These are phyloP conservation scores for Drosophila lowei DNA, from an alignment of 1,140 invertebrate genomes.

Conservation along the genomic window DNA sequence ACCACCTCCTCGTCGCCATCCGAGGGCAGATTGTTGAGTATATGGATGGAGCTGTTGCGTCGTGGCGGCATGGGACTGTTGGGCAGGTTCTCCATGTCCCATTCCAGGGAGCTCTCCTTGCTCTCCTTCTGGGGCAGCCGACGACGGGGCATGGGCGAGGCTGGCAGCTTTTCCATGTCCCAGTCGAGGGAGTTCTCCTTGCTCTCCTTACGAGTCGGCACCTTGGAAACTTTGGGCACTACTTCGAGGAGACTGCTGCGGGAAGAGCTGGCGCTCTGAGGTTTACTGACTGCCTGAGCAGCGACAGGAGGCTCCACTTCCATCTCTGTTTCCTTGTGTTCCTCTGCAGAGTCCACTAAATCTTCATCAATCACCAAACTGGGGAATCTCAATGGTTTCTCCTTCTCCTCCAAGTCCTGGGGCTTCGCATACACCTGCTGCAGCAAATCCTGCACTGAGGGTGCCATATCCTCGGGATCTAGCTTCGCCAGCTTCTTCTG, in stretches of 20 bases:
- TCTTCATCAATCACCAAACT: conserved; percentile 40
- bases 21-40: conserved; percentile 61
- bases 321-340: not conserved
- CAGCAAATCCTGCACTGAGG: conserved; percentile 75
- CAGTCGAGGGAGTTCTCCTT: conserved; percentile 74
- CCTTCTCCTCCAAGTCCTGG: not conserved
- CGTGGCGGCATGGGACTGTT: conserved; percentile 71
- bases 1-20: conserved; percentile 46
- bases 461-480: conserved; percentile 68
- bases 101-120: conserved; percentile 74
- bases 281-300: too few relatives aligned
- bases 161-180: conserved; percentile 78
- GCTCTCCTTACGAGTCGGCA: conserved; percentile 19
- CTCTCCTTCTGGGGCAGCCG: conserved; percentile 22
- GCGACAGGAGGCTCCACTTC: not conserved
- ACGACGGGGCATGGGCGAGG: conserved; percentile 66
- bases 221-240: conserved; percentile 31
- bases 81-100: conserved; percentile 80
- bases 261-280: conserved; percentile 51
- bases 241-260: conserved; percentile 37
- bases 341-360: conserved; percentile 1
- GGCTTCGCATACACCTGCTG: conserved; percentile 30
- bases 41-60: conserved; percentile 54
- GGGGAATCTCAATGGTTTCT: conserved; percentile 44
- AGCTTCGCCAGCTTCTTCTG: conserved; percentile 71